These are phyloP conservation scores for Nysson spinosus DNA, from an alignment of 2,888 invertebrate genomes.

Conservation along the genomic window DNA sequence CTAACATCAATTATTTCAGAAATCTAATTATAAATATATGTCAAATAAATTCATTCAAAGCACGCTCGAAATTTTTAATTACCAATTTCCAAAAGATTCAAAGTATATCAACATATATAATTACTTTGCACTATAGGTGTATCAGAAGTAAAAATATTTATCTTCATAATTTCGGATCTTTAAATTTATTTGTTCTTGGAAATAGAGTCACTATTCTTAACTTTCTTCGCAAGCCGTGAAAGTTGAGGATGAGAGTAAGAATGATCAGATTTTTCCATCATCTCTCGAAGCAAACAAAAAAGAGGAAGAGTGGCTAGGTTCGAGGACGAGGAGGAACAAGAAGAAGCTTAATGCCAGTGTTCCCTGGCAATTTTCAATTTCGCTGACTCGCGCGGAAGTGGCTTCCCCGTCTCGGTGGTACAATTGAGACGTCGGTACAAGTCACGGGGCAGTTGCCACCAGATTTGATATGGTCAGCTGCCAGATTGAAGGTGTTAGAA, in stretches of 20 bases:
- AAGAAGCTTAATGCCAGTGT: constrained; percentile 37
- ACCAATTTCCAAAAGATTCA: no score
- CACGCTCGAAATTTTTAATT: no score
- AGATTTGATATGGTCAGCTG: constrained; percentile 69
- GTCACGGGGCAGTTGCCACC: constrained; percentile 34
- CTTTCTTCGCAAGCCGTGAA: neutral
- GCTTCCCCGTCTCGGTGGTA: constrained; percentile 46
- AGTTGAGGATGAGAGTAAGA: neutral
- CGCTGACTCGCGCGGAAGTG: constrained; percentile 65
- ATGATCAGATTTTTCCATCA: neutral
- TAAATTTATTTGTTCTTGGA: no score
- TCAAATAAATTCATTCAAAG: no score
- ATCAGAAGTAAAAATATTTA: no score
- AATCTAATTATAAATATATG: no score
- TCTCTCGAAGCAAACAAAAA: neutral
- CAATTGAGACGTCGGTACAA: constrained; percentile 60
- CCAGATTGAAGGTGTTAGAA: constrained; percentile 39
- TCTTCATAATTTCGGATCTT: no score
- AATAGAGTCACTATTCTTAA: no score
- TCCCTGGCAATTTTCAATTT: constrained; percentile 67
- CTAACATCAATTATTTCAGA: no score
- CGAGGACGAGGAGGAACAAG: constrained; percentile 21
- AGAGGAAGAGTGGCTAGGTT: neutral
- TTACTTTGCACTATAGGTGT: no score
- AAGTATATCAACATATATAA: no score